Base-by-base conservation (phyloP, 2,797 vertebrate species). In the Novumbra hubbsi region DNA sequence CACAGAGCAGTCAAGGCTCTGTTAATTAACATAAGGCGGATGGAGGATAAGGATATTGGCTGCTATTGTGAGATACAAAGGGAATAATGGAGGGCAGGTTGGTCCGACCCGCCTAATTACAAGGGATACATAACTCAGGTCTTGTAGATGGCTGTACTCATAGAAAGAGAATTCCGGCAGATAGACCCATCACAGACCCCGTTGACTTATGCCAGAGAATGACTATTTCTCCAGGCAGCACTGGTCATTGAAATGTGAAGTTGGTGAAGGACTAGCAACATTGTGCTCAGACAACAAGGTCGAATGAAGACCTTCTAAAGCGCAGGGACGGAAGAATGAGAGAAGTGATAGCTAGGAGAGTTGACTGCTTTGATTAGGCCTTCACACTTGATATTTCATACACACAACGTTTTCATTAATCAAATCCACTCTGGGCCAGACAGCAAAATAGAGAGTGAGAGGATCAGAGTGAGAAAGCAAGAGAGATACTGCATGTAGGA, bases 51-150 rank as follows among this genome's bases (percentile, higher is more conserved):
- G 55, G 55, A 60, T 24, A 60, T 60, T 2, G 55, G 1, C 55
- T 14, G 55, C 21, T 55, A 55, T 55, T 55, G 52, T 55, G 52
- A 21, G 52, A 55, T 9, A 55, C 17, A 55, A 55, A 55, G 19
- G 50, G 5, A 52, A 52, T 17, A 52, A 52, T 52, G 50, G 7
- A 52, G 50, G 2, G 52, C 9, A n/a, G 19, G 19, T n/a, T 30
- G 60, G 60, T 17, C 60, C 27, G 60, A 63, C 60, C 60, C 15
- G 60, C 14, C 2, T 64, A 64, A 64, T 30, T 30, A 64, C 28
- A 32, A 16, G 28, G 63, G 27, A 34, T 30, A 64, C 63, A 64
- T 64, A 64, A 64, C 16, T 34, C 63, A 64, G 63, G 60, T 28
- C 24, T 14, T 28, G 60, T 24, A 28, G 63, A 32, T 24, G 55